A percentile compares a stretch with the other conserved stretches of the same genome.
Conservation (phyloP, 2,797 vertebrate genomes). For the Sarcoramphus papa region DNA sequence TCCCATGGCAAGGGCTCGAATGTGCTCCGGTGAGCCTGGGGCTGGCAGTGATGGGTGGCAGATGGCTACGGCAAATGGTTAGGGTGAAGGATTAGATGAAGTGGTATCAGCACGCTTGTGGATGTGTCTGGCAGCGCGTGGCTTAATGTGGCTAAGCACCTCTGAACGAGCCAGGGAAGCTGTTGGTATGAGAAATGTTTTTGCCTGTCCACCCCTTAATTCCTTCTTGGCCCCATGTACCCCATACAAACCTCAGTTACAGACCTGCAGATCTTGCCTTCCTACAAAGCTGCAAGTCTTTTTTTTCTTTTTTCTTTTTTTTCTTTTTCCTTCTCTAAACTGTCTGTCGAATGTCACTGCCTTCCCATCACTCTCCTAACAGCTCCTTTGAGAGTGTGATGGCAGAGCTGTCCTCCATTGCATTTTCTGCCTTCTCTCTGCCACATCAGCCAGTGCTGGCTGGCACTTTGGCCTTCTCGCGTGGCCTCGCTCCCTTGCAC, state of each 20-base stretch:
- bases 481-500: fast-evolving
- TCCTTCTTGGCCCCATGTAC: not conserved
- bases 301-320: not conserved
- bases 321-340: not conserved
- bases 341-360: not conserved
- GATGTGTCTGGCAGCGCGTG: not conserved
- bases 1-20: fast-evolving
- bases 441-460: fast-evolving
- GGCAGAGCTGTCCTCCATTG: fast-evolving
- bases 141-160: not conserved
- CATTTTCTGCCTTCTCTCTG: not conserved
- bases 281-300: not conserved
- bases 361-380: not conserved
- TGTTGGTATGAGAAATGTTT: not conserved
- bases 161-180: fast-evolving
- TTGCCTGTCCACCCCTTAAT: not conserved
- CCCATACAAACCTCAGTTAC: not conserved
- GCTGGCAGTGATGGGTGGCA: not conserved
- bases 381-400: not conserved
- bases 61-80: fast-evolving
- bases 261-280: not conserved
- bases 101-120: fast-evolving
- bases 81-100: not conserved
- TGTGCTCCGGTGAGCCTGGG: fast-evolving
- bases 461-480: fast-evolving